phyloP scores from a whole-genome alignment of 2,113 vertebrate species.

The Platysteira castanea region DNA sequence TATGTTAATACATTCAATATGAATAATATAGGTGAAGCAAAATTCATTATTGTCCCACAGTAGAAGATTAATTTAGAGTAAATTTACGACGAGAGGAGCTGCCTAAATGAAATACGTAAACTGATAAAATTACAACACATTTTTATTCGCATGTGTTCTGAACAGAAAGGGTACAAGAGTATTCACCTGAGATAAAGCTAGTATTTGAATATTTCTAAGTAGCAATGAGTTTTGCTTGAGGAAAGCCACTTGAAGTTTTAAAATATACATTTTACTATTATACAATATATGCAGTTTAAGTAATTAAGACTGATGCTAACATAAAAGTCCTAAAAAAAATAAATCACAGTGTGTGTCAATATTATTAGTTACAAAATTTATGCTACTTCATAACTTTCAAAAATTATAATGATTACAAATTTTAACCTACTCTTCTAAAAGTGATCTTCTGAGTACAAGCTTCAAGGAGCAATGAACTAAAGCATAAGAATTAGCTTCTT shows the following conservation, averaged over 20 bases:
- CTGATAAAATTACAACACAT: slow-evolving; percentile 52
- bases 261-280: slow-evolving; percentile 75
- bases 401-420: slow-evolving; percentile 71
- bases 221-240: slow-evolving; percentile 70
- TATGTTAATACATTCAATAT: slow-evolving; percentile 80
- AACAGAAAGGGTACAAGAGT: slow-evolving; percentile 71
- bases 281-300: slow-evolving; percentile 77
- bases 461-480: slow-evolving; percentile 69
- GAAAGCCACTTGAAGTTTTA: slow-evolving; percentile 72
- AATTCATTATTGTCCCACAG: slow-evolving; percentile 50
- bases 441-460: slow-evolving; percentile 46
- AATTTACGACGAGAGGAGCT: slow-evolving; percentile 59
- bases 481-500: slow-evolving; percentile 67
- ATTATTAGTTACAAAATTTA: slow-evolving; percentile 75
- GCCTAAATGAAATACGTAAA: slow-evolving; percentile 58
- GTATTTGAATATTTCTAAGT: slow-evolving; percentile 73
- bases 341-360: slow-evolving; percentile 76
- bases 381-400: slow-evolving; percentile 69
- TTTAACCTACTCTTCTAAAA: slow-evolving; percentile 63
- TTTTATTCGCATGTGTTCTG: slow-evolving; percentile 58
- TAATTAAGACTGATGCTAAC: slow-evolving; percentile 73
- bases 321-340: slow-evolving; percentile 45
- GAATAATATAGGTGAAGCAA: slow-evolving; percentile 74
- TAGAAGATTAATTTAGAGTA: slow-evolving; percentile 56
- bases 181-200: slow-evolving; percentile 81